These are phyloP conservation scores for Ptilonorhynchus violaceus DNA, from an alignment of 2,113 vertebrate genomes.

Conservation along the genomic window DNA sequence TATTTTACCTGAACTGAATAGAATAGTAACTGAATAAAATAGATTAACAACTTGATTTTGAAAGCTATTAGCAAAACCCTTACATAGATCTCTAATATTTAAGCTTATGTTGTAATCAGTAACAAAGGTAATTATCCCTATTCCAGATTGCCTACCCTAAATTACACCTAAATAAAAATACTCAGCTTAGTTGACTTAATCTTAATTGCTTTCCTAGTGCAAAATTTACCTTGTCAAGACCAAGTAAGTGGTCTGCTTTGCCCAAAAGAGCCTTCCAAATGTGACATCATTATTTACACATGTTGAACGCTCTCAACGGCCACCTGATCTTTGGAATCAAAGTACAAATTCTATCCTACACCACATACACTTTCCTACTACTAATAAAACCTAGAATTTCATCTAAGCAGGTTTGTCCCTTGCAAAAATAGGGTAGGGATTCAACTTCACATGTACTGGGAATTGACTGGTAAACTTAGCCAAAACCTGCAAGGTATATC, in stretches of 20 bases:
- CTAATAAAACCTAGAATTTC: neutral
- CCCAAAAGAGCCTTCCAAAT: neutral
- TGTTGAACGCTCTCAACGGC: neutral
- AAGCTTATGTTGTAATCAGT: neutral
- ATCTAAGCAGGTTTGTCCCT: neutral
- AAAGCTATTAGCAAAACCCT: neutral
- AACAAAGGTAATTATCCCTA: neutral
- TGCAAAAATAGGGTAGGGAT: neutral
- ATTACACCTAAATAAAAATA: neutral
- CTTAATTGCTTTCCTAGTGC: neutral
- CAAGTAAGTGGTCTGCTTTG: neutral
- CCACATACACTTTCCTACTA: neutral
- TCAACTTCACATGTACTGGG: neutral
- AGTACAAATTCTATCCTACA: slow-evolving; percentile 3
- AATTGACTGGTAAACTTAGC: neutral
- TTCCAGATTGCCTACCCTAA: neutral
- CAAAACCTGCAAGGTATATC: neutral
- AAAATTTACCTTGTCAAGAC: slow-evolving; percentile 6
- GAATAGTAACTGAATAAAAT: neutral
- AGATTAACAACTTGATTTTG: neutral
- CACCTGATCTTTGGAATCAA: slow-evolving; percentile 27
- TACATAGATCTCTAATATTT: neutral
- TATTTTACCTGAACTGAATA: neutral
- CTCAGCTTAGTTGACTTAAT: neutral
- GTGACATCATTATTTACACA: slow-evolving; percentile 16